Conservation (phyloP, 2,888 invertebrate species). For the Drosophila meridiana region DNA sequence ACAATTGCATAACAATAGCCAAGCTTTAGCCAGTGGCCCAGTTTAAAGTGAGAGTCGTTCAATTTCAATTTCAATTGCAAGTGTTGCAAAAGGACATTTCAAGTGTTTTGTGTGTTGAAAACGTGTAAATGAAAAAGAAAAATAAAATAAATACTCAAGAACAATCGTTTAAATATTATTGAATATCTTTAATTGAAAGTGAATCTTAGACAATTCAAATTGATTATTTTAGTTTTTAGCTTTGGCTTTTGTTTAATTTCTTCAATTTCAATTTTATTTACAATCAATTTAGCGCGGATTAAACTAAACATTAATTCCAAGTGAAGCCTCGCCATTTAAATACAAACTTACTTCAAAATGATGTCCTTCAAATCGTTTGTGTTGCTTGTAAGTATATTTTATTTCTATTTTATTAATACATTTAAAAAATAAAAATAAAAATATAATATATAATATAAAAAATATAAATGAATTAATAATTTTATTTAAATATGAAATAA, state of each 20-base stretch:
- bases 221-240: neutral
- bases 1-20: slow-evolving; percentile 31
- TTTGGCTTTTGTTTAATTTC: slow-evolving; percentile 6
- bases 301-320: slow-evolving; percentile 8
- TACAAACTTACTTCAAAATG: slow-evolving; percentile 56
- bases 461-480: too few species aligned
- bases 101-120: slow-evolving; percentile 20
- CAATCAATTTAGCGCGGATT: slow-evolving; percentile 41
- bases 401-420: neutral
- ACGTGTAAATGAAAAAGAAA: slow-evolving; percentile 1
- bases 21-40: slow-evolving; percentile 33
- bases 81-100: slow-evolving; percentile 48
- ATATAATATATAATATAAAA: neutral
- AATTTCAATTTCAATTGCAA: slow-evolving; percentile 25
- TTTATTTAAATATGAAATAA: neutral
- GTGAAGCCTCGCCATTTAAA: slow-evolving; percentile 36
- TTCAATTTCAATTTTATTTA: slow-evolving; percentile 27
- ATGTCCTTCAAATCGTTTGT: slow-evolving; percentile 71
- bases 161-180: neutral
- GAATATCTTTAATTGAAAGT: slow-evolving; percentile 21
- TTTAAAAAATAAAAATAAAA: neutral
- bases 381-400: slow-evolving; percentile 70
- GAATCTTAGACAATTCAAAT: neutral
- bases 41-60: slow-evolving; percentile 44
- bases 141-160: neutral